Evolutionary conservation across 2,888 invertebrate genomes (phyloP), one percentile per base, ranked within the genome.

Genomic region (Plagodis pulveraria): DNA sequence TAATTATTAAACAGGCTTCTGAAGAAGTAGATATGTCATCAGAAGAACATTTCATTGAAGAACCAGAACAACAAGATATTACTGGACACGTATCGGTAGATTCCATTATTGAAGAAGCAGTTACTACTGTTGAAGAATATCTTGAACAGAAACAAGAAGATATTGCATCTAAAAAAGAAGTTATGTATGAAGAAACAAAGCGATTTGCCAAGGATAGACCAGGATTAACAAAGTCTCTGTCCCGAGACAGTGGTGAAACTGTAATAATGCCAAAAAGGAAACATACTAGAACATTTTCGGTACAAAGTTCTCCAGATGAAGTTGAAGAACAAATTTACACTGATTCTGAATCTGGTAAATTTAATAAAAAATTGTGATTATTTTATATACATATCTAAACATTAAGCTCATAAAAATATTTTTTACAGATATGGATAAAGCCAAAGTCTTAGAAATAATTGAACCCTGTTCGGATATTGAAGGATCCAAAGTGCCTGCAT

Each of bases 291-390:
- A 92, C 92, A 11, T 93, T 92, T 59, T 93, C 93, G 1, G 93
- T 93, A 5, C 93, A 93, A 74, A 93, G 93, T 71, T 93, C 93
- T 10, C 93, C 93, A 0, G 93, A 93, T 59, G 93, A 93, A 84
- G 87, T 93, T 33, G 93, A 93, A 73, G 93, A 93, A 71, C 93
- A 93, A 65, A 93, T 93, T 63, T 93, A 93, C 56, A 92, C 93
- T 40, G 93, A 93, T 72, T 93, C 93, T 5, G 93, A 93, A 83
- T 93, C 93, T 63, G 93, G 93, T 93, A 62, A 54, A n/a, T 12
- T 41, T 41, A n/a, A 8, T 56, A 33, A 44, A 35, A 40, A 10
- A 35, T 10, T 41, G 9, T 50, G 33, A 11, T 50, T 11, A 42
- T 40, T 35, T 35, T 42, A 42, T 5, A 10, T 9, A 35, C 40